Base-by-base conservation (phyloP, 1,140 invertebrate species). In the Tribolium castaneum region DNA sequence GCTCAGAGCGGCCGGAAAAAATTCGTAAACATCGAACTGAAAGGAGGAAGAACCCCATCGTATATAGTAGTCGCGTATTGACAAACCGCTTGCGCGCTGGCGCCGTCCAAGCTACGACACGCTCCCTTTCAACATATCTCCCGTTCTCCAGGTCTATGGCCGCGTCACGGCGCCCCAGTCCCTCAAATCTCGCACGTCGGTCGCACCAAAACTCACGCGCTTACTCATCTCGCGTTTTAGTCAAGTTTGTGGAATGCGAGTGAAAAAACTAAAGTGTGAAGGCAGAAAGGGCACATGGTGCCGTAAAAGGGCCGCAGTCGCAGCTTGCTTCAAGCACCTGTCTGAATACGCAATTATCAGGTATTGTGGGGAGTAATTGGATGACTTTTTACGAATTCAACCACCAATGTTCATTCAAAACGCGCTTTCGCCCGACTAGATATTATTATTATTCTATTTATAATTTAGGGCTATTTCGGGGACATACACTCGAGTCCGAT, bases 181-280 rank as follows among this genome's bases (percentile, higher is more conserved):
- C 25, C 45, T 72, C 76, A 13, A 30, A 56, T 62, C 16, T 50
- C 49, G 14, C 39, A 34, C 70, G n/a, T n/a, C n/a, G n/a, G 70
- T 73, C 70, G 9, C 51, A 72, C 52, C 54, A 59, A 78, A 72
- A 62, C 70, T 73, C 54, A 73, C 56, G 52, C 70, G 77, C 70
- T 74, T 74, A 78, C 70, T 75, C 77, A 78, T 74, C 71, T 78
- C 35, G 70, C 49, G 49, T 72, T 72, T 72, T 72, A 72, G 70
- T 72, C 30, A 30, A 14, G 59, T 34, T 66, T 66, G 35, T 45
- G 39, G 39, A 45, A 10, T 45, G n/a, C 9, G 5, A 45, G 39
- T 45, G 39, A 45, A 45, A 45, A 3, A 45, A n/a, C 39, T 9
- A 45, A 45, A 45, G 39, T 45, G 7, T n/a, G 39, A 2, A 4